Base-by-base conservation (phyloP, 2,797 vertebrate genomes). In the Erithacus rubecula region DNA sequence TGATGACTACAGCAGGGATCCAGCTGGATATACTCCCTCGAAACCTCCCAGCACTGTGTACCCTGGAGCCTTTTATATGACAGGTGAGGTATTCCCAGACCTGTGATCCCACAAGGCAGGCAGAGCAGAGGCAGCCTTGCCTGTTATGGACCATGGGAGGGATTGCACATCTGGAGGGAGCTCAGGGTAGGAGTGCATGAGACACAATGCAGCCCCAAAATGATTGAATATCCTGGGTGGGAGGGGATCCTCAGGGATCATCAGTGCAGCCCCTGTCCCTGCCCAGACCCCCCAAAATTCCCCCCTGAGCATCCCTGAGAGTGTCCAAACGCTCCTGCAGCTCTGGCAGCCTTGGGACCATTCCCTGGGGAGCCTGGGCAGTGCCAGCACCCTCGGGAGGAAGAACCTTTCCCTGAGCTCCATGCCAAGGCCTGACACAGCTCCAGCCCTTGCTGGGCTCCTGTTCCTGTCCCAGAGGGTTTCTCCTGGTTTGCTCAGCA, bases 51-150 rank as follows among this genome's bases (percentile, higher is more conserved):
- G 98, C 94, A 98, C 98, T 12, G 97, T 99, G 84, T 99, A 99
- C 96, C 99, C 99, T 1, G 98, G 98, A 83, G 98, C 99, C 79
- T 99, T 99, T 97, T 99, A 99, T 94, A 98, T 99, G 99, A 98
- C 99, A 98, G 99, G 99, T 99, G 94, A 69, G 92, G 75, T 32
- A 13, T 4, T 18, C 11, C 26, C 22, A 37, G 12, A 32, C 15
- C 29, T 1, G 2, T 20, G 0, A 4, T 20, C 47, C 52, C 37
- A n/a, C 37, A 9, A 3, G n/a, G 8, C 1, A 1, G 34, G 11
- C 30, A 37, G 53, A 46, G 71, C 79, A 41, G 59, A 60, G 46
- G 23, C 44, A 90, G 1, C 7, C 46, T 21, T 13, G 36, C 30
- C 30, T 0, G 0, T n/a, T 41, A 4, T 1, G 2, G 23, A 9